A percentile compares a stretch with the other conserved stretches of the same genome.
These are phyloP conservation scores for Mongoloraphidia duomilia DNA, from an alignment of 2,888 invertebrate species.

Conservation along the genomic window DNA sequence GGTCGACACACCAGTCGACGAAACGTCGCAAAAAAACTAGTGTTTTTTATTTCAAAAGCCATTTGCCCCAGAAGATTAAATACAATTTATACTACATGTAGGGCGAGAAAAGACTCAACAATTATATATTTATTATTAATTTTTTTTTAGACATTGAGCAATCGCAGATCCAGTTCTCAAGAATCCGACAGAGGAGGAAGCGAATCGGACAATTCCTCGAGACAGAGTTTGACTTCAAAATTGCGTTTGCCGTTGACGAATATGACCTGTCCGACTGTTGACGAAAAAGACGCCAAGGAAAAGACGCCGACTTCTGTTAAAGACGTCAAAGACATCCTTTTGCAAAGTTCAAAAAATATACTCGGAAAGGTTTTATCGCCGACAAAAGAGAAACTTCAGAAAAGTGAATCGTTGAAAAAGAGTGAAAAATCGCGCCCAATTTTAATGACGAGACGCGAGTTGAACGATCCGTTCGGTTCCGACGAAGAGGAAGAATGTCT, in stretches of 20 bases:
- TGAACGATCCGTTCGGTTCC: slow-evolving; percentile 81
- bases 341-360: slow-evolving; percentile 55
- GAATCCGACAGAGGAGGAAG: background rate
- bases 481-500: slow-evolving; percentile 65
- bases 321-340: slow-evolving; percentile 56
- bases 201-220: slow-evolving; percentile 5
- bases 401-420: slow-evolving; percentile 18
- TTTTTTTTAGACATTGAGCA: background rate
- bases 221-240: slow-evolving; percentile 21
- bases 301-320: slow-evolving; percentile 46
- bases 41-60: too few relatives aligned
- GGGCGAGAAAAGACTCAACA: too few relatives aligned
- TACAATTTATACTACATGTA: too few relatives aligned
- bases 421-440: slow-evolving; percentile 23
- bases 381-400: slow-evolving; percentile 47
- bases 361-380: slow-evolving; percentile 66
- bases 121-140: background rate
- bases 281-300: slow-evolving; percentile 24
- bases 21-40: too few relatives aligned
- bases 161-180: background rate
- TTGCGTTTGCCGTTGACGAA: slow-evolving; percentile 24
- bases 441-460: slow-evolving; percentile 73
- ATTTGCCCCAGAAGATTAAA: too few relatives aligned
- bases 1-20: too few relatives aligned
- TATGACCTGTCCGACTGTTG: slow-evolving; percentile 23